Evolutionary conservation across 2,888 invertebrate genomes (phyloP), one percentile per base, ranked within the genome.

Genomic region (Meteorus colon): DNA sequence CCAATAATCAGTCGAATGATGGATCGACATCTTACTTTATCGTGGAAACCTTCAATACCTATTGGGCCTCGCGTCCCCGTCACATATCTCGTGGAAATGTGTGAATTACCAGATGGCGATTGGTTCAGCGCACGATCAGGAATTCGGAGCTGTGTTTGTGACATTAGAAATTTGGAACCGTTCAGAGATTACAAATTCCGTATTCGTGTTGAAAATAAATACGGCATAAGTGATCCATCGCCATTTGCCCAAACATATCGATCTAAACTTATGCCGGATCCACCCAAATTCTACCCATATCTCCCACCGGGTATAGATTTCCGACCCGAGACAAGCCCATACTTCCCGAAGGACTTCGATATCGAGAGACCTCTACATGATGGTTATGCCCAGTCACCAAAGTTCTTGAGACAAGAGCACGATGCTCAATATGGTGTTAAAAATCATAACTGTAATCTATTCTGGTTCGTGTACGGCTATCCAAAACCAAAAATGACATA

Each of bases 171-270:
- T 89, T 91, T 99, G 80, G 95, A 96, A 86, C 97, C 98, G 1
- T 96, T 96, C 91, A 93, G 96, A 80, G 98, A 98, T 90, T 99
- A 99, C 91, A 95, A 96, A 89, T 98, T 98, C 92, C 93, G 99
- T 77, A 94, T 99, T 55, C 93, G 98, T 51, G 99, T 99, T 2
- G 98, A 98, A 89, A 99, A 99, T 91, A 96, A 97, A 89, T 97
- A 96, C 89, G 99, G 99, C 62, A 94, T 98, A 81, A 97, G 97
- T 90, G 98, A 99, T 88, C 98, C 99, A 0, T 98, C 98, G 75
- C 98, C 98, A 0, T 95, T 94, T 86, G 96, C 96, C 1, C 92
- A 94, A 84, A 97, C 97, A 0, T 94, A 95, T 86, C 90, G 96
- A 79, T 92, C 94, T 75, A 94, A 94, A 86, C 91, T 96, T 27